Base-by-base conservation (phyloP, 2,797 vertebrate species). In the Clarias platycephalus region DNA sequence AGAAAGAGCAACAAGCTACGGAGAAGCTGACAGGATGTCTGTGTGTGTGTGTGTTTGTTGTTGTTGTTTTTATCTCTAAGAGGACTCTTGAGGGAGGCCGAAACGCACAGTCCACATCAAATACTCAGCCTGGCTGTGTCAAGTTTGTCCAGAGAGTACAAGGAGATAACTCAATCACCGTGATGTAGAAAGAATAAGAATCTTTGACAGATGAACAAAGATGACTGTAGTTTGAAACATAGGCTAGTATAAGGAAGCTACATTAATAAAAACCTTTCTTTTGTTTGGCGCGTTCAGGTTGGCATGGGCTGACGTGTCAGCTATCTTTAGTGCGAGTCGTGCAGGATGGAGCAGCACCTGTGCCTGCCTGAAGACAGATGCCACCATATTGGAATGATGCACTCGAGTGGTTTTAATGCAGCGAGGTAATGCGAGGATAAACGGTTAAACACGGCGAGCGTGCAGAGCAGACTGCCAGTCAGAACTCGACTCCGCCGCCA, bases 371-470 rank as follows among this genome's bases (percentile, higher is more conserved):
- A 90, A 92, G 91, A 95, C 97, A 97, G 96, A 97, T 95, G 95
- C 94, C 94, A 93, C 94, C 96, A 97, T 96, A 96, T 97, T 96
- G 97, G 94, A 95, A 94, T 92, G 95, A 94, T 95, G 92, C 96
- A 96, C 95, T 97, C 94, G 94, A 96, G 94, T 96, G 95, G 95
- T 84, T 94, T 92, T 88, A 81, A 91, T 70, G 95, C 90, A 89
- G 90, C 91, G 94, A 96, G 96, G 95, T 97, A 93, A 92, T 90
- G 90, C 26, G 91, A 92, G 93, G 92, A 94, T 92, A 91, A 93
- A 93, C 91, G 86, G 92, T 93, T 94, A 93, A 94, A 93, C 91
- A 91, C 91, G 91, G 91, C 60, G 55, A 91, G 91, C 91, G 91
- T 92, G 87, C 91, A 90, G 90, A 93, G 91, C 90, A 89, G 84